Percentiles rank a stretch among this genome's conserved stretches.
Conservation (phyloP, 2,888 invertebrate genomes). For the Bhutanitis thaidina region DNA sequence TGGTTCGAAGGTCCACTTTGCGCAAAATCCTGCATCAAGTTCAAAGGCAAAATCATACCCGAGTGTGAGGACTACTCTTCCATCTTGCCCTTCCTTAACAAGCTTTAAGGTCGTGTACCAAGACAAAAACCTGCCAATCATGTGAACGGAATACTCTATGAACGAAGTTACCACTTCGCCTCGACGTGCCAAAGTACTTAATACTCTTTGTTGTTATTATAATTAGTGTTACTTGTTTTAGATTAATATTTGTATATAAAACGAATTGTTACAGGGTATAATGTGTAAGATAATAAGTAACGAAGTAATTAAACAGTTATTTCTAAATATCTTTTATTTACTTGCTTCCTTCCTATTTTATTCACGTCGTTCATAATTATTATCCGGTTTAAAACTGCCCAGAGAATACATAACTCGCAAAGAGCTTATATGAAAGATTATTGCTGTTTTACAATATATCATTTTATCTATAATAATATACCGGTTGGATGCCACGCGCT, state of each 20-base stretch:
- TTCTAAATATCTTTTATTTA: background rate
- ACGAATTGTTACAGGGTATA: conserved; percentile 21
- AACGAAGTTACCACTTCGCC: background rate
- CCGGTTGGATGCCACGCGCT: no score
- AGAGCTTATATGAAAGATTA: no score
- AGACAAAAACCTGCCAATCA: background rate
- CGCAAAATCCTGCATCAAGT: conserved; percentile 90
- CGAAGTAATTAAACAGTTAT: no score
- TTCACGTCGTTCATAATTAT: no score
- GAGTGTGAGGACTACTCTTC: conserved; percentile 91
- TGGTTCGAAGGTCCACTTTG: conserved; percentile 93
- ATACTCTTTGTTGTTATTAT: conserved; percentile 39
- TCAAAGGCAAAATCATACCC: conserved; percentile 90
- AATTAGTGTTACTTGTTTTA: conserved; percentile 32
- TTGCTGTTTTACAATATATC: no score
- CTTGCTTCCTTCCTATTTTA: no score
- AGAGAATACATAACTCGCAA: no score
- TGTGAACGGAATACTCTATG: background rate
- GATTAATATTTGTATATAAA: conserved; percentile 31
- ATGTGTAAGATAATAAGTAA: background rate
- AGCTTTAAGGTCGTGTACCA: conserved; percentile 35
- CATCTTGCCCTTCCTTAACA: conserved; percentile 89
- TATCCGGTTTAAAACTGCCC: no score
- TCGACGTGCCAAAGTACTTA: conserved; percentile 49
- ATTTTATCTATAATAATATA: no score